Evolutionary conservation across 2,797 vertebrate species (phyloP), one percentile per base, ranked within the genome.

Genomic region (Poecilia wingei): DNA sequence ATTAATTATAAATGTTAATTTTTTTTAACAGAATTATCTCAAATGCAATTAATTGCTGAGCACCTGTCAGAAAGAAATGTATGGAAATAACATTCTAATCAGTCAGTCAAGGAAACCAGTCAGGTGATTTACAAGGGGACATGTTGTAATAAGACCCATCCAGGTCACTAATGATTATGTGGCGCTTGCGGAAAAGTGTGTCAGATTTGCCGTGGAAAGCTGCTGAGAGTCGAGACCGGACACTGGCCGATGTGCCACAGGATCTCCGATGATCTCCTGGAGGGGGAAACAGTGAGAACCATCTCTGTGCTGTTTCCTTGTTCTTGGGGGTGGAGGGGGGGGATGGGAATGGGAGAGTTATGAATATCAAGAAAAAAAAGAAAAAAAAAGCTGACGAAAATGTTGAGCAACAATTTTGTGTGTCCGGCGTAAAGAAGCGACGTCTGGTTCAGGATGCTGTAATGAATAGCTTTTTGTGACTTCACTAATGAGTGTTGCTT

Each of bases 261-360:
- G 74, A 69, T 80, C 81, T 82, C 74, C 5, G 49, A 81, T 83
- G 79, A 90, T 88, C 93, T 95, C 91, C 92, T 87, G 88, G 89
- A 93, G 93, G 92, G 91, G 77, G 74, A 78, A 91, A 93, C 93
- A 93, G 94, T 93, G 85, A 84, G 85, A 84, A 89, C 90, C 91
- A 90, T 87, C 91, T 92, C 84, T 91, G 75, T 77, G 75, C 77
- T 75, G 81, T 88, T 90, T 93, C 88, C 88, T 83, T 79, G 83
- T 94, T 93, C 88, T 84, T 92, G 88, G 88, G 86, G 92, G 31
- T 31, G 31, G 31, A 31, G 5, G 36, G 36, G 5, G 5, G 36
- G 36, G 36, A n/a, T 53, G 49, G 81, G 70, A 73, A 86, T 86
- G 10, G 83, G 89, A 87, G 74, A 83, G 89, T 93, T 95, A 93